A percentile compares a stretch with the other conserved stretches of the same genome.
Conservation (phyloP, 2,113 vertebrate genomes). For the Ailurus styani region DNA sequence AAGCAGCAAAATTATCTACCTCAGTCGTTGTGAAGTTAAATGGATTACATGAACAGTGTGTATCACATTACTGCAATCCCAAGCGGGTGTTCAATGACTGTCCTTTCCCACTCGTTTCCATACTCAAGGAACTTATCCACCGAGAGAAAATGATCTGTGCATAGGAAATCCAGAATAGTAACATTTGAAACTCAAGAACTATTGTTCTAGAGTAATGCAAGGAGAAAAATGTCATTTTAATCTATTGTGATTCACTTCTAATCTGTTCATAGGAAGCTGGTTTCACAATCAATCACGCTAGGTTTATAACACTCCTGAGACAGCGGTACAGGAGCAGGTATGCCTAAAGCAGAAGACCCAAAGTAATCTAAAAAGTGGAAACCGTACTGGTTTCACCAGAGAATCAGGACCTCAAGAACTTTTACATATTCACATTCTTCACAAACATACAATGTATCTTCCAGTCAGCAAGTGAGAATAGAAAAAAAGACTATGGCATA, state of each 20-base stretch:
- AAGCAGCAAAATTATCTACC: slow-evolving; percentile 42
- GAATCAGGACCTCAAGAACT: background rate
- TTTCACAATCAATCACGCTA: background rate
- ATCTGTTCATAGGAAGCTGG: background rate
- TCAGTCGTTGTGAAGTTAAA: slow-evolving; percentile 35
- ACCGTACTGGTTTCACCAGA: background rate
- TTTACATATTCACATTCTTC: background rate
- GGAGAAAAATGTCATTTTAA: slow-evolving; percentile 5
- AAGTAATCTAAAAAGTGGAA: background rate
- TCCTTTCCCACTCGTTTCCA: background rate
- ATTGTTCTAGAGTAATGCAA: background rate
- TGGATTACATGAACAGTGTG: background rate
- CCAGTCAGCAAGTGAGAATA: background rate
- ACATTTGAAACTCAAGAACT: slow-evolving; percentile 16
- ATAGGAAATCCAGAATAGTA: slow-evolving; percentile 42
- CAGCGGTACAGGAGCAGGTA: background rate
- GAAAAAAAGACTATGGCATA: background rate
- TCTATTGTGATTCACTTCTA: background rate
- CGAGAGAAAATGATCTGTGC: slow-evolving; percentile 4
- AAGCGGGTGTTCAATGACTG: background rate
- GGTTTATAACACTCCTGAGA: background rate
- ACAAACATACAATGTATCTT: background rate
- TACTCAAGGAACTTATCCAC: background rate
- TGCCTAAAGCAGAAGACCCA: background rate
- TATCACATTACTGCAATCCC: background rate